phyloP scores from a whole-genome alignment of 2,113 vertebrate genomes.

The Lagenorhynchus albirostris region DNA sequence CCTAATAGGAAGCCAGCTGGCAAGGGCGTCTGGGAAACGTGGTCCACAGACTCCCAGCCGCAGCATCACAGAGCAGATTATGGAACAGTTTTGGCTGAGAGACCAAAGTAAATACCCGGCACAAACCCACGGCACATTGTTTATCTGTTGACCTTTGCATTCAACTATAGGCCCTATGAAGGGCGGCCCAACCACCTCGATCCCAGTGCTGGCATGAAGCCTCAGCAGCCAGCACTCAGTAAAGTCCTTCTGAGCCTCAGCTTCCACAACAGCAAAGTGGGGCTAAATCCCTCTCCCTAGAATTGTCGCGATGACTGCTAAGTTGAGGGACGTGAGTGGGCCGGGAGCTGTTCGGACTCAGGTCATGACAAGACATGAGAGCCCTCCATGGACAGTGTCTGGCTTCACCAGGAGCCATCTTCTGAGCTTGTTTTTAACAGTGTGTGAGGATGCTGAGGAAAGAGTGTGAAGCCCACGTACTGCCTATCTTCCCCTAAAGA shows the following conservation, averaged over 20 bases:
- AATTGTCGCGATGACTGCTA: not conserved
- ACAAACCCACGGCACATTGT: not conserved
- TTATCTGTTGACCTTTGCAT: not conserved
- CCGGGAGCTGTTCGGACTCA: not conserved
- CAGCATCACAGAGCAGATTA: not conserved
- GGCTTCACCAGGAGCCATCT: not conserved
- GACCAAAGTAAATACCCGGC: not conserved
- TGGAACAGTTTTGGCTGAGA: not conserved
- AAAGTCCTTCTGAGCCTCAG: not conserved
- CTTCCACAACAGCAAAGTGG: not conserved
- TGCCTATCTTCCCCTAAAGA: conserved; percentile 64
- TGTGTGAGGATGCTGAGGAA: conserved; percentile 27
- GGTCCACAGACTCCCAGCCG: not conserved
- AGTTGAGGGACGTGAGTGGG: fast-evolving
- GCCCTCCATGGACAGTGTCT: not conserved
- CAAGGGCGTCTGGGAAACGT: not conserved
- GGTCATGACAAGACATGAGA: not conserved
- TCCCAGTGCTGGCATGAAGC: not conserved
- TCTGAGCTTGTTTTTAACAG: not conserved
- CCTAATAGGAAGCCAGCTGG: not conserved
- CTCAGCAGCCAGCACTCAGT: not conserved
- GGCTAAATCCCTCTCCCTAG: not conserved
- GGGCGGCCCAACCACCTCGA: not conserved
- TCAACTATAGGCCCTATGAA: not conserved
- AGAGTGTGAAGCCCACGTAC: conserved; percentile 47